phyloP scores from a whole-genome alignment of 2,888 invertebrate genomes.

The Trichopria drosophilae region DNA sequence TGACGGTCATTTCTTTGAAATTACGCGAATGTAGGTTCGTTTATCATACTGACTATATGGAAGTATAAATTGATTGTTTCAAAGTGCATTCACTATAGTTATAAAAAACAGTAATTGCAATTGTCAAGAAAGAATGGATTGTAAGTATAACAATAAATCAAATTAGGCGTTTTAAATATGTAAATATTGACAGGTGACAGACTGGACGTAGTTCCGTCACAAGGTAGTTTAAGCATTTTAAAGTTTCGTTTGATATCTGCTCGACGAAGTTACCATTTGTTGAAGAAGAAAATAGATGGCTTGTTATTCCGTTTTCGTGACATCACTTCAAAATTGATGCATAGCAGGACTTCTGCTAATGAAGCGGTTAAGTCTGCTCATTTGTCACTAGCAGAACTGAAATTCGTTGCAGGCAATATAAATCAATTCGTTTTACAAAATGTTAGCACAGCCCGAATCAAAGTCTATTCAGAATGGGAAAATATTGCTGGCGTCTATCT shows the following conservation, averaged over 20 bases:
- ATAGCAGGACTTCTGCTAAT: conserved; percentile 67
- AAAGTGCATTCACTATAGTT: too few species aligned
- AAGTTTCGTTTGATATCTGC: conserved; percentile 66
- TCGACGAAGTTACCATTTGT: conserved; percentile 66
- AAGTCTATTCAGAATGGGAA: conserved; percentile 63
- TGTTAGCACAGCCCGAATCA: conserved; percentile 66
- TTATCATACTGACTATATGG: too few species aligned
- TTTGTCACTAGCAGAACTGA: conserved; percentile 68
- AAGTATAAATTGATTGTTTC: too few species aligned
- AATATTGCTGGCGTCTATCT: conserved; percentile 68
- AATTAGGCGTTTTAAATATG: too few species aligned
- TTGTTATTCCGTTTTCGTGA: conserved; percentile 64
- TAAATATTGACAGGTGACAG: too few species aligned
- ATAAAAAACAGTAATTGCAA: too few species aligned
- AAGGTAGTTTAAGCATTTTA: conserved; percentile 64
- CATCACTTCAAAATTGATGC: conserved; percentile 65
- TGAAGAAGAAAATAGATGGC: conserved; percentile 70
- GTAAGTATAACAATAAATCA: too few species aligned
- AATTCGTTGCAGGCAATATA: conserved; percentile 68
- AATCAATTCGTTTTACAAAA: conserved; percentile 67
- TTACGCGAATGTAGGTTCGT: too few species aligned
- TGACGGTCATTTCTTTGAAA: too few species aligned
- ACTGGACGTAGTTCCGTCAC: conserved; percentile 55
- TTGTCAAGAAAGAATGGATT: too few species aligned
- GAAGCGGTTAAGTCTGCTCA: conserved; percentile 69